These are phyloP conservation scores for Bolborhynchus lineola DNA, from an alignment of 2,113 vertebrate genomes.

Conservation along the genomic window DNA sequence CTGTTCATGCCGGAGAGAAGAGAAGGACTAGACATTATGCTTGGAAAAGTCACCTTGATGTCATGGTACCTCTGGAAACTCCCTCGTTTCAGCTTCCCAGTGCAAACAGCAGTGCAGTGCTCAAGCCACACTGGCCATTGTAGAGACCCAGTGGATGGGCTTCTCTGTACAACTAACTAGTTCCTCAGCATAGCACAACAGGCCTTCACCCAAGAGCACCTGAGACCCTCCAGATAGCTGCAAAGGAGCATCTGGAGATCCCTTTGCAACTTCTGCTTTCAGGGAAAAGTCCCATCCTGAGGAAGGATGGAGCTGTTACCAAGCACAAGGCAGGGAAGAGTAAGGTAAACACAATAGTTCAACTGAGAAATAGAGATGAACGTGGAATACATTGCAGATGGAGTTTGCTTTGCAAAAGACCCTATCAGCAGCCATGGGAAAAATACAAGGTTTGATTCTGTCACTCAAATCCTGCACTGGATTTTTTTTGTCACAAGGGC, in stretches of 20 bases:
- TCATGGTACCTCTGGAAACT: background rate
- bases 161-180: background rate
- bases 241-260: background rate
- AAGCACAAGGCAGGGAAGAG: background rate
- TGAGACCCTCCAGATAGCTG: background rate
- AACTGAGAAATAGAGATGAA: background rate
- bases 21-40: too few species aligned
- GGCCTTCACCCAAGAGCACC: fast-evolving
- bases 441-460: background rate
- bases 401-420: background rate
- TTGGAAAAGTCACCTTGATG: background rate
- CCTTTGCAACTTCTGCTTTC: background rate
- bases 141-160: fast-evolving
- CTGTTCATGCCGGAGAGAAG: background rate
- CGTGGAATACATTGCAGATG: background rate
- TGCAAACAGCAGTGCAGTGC: background rate
- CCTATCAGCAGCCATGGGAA: background rate
- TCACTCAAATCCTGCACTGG: background rate
- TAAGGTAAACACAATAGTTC: background rate
- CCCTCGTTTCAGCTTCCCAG: background rate
- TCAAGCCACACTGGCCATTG: fast-evolving
- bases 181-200: fast-evolving
- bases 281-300: background rate
- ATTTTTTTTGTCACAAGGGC: constrained; percentile 18
- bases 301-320: background rate